A percentile compares a stretch with the other conserved stretches of the same genome.
Evolutionary conservation across 37 sponge, comb jelly and placozoan species (phyloP).

Genomic region (Ianthella basta): DNA sequence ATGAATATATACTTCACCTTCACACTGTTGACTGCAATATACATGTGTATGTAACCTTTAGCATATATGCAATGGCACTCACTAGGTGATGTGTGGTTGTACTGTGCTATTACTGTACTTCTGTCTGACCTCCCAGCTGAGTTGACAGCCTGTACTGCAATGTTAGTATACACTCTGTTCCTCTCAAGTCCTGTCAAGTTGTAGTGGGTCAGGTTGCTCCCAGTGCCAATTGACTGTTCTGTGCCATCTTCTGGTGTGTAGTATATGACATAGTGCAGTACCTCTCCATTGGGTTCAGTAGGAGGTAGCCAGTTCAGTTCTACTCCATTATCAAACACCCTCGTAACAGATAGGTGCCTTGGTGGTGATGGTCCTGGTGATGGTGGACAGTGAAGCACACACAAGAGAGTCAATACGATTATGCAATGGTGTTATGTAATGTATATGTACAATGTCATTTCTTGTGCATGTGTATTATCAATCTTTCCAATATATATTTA

Average conservation of each 20-base stretch:
- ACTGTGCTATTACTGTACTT: too few relatives aligned
- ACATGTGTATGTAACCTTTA: too few relatives aligned
- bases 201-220: conserved; percentile 18
- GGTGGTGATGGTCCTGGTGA: conserved; percentile 5
- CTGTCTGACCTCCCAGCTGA: conserved; percentile 12
- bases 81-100: too few relatives aligned
- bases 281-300: conserved; percentile 26
- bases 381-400: too few relatives aligned
- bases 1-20: too few relatives aligned
- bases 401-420: too few relatives aligned
- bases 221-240: background rate
- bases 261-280: background rate
- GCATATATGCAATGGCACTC: too few relatives aligned
- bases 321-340: background rate
- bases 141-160: conserved; percentile 20
- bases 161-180: background rate
- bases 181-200: conserved; percentile 30
- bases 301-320: conserved; percentile 33
- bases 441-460: too few relatives aligned
- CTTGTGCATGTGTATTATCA: too few relatives aligned
- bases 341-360: background rate
- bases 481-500: too few relatives aligned
- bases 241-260: background rate
- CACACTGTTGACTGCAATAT: too few relatives aligned
- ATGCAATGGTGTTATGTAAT: too few relatives aligned